Evolutionary conservation across 2,113 vertebrate genomes (phyloP).

Genomic region (Bufo bufo): DNA sequence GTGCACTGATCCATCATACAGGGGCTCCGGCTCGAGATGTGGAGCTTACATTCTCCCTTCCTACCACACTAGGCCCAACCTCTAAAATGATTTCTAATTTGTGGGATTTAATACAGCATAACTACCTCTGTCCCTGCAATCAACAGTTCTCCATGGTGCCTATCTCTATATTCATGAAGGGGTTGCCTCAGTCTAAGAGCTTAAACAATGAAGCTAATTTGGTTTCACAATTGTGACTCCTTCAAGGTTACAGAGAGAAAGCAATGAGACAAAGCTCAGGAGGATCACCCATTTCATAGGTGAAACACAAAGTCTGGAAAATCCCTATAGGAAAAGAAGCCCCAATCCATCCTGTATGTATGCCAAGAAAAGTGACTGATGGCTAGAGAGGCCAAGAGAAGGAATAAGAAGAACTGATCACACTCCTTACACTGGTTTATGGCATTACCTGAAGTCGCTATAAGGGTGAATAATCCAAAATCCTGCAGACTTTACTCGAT

Average conservation of each 20-base stretch:
- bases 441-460: conserved; percentile 97
- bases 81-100: conserved; percentile 18
- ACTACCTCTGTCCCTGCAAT: not conserved
- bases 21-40: conserved; percentile 25
- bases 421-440: not conserved
- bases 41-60: not conserved
- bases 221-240: conserved; percentile 15
- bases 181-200: not conserved
- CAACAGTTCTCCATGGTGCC: not conserved
- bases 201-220: not conserved
- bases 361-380: conserved; percentile 26
- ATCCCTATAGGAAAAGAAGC: not conserved
- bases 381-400: not conserved
- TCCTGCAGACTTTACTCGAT: conserved; percentile 96
- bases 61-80: conserved; percentile 23
- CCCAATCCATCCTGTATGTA: not conserved
- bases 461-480: conserved; percentile 99
- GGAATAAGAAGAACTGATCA: not conserved
- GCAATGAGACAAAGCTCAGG: conserved; percentile 6
- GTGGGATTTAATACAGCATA: conserved; percentile 7
- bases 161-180: not conserved
- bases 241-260: conserved; percentile 46
- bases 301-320: conserved; percentile 12
- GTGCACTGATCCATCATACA: conserved; percentile 24
- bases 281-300: conserved; percentile 25